Conservation (phyloP, 2,888 invertebrate species). For the Heliconius hortense region DNA sequence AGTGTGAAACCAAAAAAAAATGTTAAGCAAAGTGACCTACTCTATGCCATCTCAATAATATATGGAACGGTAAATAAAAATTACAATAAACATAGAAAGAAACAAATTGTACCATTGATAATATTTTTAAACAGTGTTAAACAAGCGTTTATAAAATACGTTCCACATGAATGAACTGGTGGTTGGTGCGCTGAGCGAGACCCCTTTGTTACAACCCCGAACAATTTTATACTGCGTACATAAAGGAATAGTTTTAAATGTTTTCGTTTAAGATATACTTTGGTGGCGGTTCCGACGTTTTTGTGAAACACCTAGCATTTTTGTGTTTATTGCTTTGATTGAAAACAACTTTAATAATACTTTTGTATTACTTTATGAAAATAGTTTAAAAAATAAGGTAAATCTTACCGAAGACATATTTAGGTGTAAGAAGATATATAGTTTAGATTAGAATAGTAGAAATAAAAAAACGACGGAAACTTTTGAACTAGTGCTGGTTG, state of each 20-base stretch:
- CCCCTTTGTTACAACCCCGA: conserved; percentile 9
- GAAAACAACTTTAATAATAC: background rate
- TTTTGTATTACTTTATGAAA: no score
- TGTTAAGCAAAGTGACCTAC: no score
- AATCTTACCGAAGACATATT: no score
- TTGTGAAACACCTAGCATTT: background rate
- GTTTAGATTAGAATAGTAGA: no score
- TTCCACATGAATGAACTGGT: background rate
- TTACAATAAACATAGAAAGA: background rate
- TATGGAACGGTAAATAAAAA: background rate
- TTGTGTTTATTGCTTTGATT: background rate
- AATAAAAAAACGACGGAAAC: no score
- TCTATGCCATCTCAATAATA: background rate
- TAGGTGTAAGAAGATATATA: no score
- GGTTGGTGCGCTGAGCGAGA: background rate
- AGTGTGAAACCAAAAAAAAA: no score
- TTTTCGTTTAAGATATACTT: conserved; percentile 13
- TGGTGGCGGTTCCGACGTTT: background rate
- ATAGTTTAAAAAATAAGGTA: no score
- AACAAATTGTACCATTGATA: background rate
- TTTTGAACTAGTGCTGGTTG: no score
- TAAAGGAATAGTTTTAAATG: conserved; percentile 23
- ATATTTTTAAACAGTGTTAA: background rate
- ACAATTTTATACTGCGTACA: conserved; percentile 4
- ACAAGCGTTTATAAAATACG: background rate